Base-by-base conservation (phyloP, 1,140 invertebrate species). In the Aphelenchoides fujianensis region DNA sequence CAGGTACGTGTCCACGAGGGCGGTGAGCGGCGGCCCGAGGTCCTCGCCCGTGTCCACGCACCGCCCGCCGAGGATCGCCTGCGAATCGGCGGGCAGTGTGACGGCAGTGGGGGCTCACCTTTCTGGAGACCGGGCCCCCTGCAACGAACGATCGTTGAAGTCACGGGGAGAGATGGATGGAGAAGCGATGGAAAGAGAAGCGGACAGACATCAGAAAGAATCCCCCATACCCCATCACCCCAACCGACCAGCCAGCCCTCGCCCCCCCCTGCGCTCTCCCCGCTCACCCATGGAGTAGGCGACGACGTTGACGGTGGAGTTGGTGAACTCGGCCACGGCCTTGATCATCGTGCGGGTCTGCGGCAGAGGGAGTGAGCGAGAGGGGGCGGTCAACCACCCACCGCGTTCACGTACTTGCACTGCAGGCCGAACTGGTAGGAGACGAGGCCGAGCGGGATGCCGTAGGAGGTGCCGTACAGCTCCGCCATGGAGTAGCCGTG, bases 251-350 rank as follows among this genome's bases (percentile, higher is more conserved):
- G n/a, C n/a, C n/a, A n/a, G n/a, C n/a, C n/a, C n/a, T n/a, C n/a
- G n/a, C n/a, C n/a, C n/a, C n/a, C n/a, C n/a, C n/a, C n/a, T n/a
- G n/a, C n/a, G n/a, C n/a, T n/a, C n/a, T n/a, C n/a, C n/a, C n/a
- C n/a, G n/a, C 23, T 23, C 74, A 12, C 74, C 74, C 76, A 76
- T 75, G 2, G 74, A 76, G 36, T 76, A 78, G 7, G 62, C 74
- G 12, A 76, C 52, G n/a, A 76, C 55, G 36, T 76, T 69, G 12
- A 78, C 72, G 2, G 5, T 74, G 3, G 32, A 9, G 52, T 76
- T 76, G 32, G 73, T 74, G 74, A 72, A 74, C 35, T 68, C 41
- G 30, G 12, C 28, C 9, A 76, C 70, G 16, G 72, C 70, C 16
- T n/a, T 70, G 27, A 72, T 62, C 1, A 72, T 28, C 12, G 12